phyloP scores from a whole-genome alignment of 2,888 invertebrate genomes.

The Eupithecia pulchellata region DNA sequence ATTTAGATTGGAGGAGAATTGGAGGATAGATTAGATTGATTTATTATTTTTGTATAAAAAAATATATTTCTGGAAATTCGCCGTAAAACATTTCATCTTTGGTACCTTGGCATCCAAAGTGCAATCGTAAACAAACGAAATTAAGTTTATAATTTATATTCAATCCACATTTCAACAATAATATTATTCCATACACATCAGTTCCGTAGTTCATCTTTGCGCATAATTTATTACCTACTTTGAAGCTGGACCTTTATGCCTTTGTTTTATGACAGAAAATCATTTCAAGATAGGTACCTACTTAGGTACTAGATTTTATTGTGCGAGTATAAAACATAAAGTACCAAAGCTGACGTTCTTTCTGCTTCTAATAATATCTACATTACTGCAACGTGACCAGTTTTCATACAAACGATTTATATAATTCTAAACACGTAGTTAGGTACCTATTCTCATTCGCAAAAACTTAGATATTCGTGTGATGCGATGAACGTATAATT shows the following conservation, averaged over 20 bases:
- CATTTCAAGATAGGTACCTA: background rate
- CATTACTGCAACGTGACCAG: slow-evolving; percentile 1
- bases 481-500: background rate
- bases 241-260: background rate
- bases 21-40: no score
- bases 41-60: no score
- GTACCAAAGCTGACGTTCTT: background rate
- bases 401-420: background rate
- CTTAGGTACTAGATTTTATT: no score
- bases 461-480: background rate
- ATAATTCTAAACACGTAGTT: no score
- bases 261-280: slow-evolving; percentile 6
- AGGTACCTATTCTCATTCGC: background rate
- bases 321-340: background rate
- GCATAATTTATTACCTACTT: slow-evolving; percentile 23
- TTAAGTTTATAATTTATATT: slow-evolving; percentile 9
- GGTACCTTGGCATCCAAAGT: slow-evolving; percentile 5
- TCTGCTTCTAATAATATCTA: background rate
- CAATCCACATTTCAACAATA: slow-evolving; percentile 20
- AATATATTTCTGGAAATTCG: background rate
- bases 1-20: no score
- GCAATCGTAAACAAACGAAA: slow-evolving; percentile 12
- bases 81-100: background rate
- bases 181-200: slow-evolving; percentile 22
- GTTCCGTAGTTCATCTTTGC: slow-evolving; percentile 25